Percentiles rank a stretch among this genome's conserved stretches.
These are phyloP conservation scores for Lampropteryx suffumata DNA, from an alignment of 2,888 invertebrate species.

Conservation along the genomic window DNA sequence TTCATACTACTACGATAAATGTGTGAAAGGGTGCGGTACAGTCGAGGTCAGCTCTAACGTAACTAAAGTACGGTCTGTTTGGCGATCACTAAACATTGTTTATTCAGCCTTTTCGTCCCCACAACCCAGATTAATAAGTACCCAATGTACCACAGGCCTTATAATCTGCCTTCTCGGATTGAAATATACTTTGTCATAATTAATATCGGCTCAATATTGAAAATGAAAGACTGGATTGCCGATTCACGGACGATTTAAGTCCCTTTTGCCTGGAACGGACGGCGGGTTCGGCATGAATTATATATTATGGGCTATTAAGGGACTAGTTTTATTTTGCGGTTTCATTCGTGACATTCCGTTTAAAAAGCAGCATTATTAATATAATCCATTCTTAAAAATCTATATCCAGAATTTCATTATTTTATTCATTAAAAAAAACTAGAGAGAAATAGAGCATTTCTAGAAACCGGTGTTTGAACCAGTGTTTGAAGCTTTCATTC, in stretches of 20 bases:
- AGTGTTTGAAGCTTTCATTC: too few species aligned
- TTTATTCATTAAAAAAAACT: too few species aligned
- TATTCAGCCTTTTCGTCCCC: slow-evolving; percentile 44
- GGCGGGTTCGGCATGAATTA: slow-evolving; percentile 67
- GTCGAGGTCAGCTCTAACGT: slow-evolving; percentile 34
- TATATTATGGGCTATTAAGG: slow-evolving; percentile 52
- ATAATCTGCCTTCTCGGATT: slow-evolving; percentile 31
- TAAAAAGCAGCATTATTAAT: too few species aligned
- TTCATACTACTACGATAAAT: too few species aligned
- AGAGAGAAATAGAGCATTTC: too few species aligned
- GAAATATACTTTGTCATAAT: slow-evolving; percentile 44
- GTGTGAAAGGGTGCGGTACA: too few species aligned
- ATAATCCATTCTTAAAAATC: too few species aligned
- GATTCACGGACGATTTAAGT: slow-evolving; percentile 67
- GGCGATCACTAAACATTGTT: slow-evolving; percentile 54
- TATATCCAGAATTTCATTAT: too few species aligned
- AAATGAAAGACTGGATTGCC: slow-evolving; percentile 56
- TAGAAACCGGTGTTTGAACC: too few species aligned
- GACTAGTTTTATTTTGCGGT: too few species aligned
- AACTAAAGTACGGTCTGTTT: slow-evolving; percentile 50
- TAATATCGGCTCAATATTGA: slow-evolving; percentile 56
- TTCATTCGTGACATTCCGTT: neutral
- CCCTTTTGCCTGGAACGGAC: slow-evolving; percentile 56
- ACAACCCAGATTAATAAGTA: slow-evolving; percentile 37
- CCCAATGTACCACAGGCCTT: slow-evolving; percentile 20